Base-by-base conservation (phyloP, 2,797 vertebrate genomes). In the Ispidina lecontei region DNA sequence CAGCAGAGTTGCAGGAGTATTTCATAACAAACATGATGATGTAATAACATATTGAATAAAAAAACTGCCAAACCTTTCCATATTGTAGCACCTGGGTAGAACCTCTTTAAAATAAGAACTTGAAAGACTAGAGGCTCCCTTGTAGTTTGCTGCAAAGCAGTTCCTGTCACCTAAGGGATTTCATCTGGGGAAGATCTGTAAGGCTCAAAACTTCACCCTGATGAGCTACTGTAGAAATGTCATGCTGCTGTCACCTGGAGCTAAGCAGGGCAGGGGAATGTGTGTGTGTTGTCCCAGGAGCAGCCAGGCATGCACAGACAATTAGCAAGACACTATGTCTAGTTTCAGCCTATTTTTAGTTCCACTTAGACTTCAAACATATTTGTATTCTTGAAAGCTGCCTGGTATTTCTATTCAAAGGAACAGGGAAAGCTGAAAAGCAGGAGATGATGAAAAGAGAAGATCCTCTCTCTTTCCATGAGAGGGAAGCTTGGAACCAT, bases 341-440 rank as follows among this genome's bases (percentile, higher is more conserved):
- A n/a, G 37, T 72, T 84, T 58, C 37, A 80, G 41, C 16, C 73
- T 90, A 68, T 58, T 93, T 90, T 89, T 60, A 87, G 56, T 71
- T 73, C 41, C 26, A 76, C 7, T 87, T 90, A 37, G 64, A n/a
- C 60, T 87, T 94, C 16, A 71, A 89, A 74, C 35, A 44, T 65
- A 59, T 62, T 44, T 69, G 35, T 90, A 33, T 41, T 74, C 58
- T 73, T 84, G 55, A 88, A 91, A 90, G 54, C 55, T 73, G 52
- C 29, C 59, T 70, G n/a, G 21, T 87, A 58, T 73, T 92, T 91
- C 71, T 90, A n/a, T 55, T 77, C 68, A 77, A 87, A 84, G 22
- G 67, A 51, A 74, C 1, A 1, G 58, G 25, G n/a, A 69, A 87
- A 29, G 68, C 33, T 73, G 60, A 46, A 92, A 84, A 79, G 37